These are phyloP conservation scores for Tenualosa ilisha DNA, from an alignment of 2,797 vertebrate species.

Conservation along the genomic window DNA sequence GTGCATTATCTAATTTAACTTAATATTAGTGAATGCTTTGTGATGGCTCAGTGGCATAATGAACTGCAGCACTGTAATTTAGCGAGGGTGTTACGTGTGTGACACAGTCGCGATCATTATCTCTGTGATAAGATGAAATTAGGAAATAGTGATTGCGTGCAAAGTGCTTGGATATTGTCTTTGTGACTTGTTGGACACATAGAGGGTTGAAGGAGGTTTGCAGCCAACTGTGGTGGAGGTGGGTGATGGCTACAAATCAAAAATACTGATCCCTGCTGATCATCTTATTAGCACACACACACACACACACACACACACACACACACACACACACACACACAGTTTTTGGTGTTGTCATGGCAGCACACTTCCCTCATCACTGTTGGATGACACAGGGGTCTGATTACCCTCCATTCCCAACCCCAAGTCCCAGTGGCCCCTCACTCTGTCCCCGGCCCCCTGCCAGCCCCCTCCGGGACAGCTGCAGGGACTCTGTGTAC, in stretches of 20 bases:
- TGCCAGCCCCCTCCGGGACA: constrained; percentile 16
- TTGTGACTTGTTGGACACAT: background rate
- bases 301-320: background rate
- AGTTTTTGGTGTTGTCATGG: background rate
- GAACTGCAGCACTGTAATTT: constrained; percentile 13
- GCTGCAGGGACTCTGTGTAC: constrained; percentile 1
- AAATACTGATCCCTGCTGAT: background rate
- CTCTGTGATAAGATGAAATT: background rate
- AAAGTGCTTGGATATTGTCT: background rate
- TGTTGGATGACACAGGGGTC: background rate
- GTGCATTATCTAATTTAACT: constrained; percentile 44
- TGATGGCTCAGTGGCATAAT: background rate
- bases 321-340: background rate
- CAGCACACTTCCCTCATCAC: background rate
- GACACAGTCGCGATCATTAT: background rate
- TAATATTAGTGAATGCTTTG: constrained; percentile 32
- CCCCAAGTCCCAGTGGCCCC: background rate
- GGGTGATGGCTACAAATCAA: background rate
- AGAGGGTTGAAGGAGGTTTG: background rate
- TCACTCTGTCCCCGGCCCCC: background rate
- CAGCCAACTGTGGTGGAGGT: too few relatives aligned
- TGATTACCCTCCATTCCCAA: background rate
- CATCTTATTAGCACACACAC: background rate
- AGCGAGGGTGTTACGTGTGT: background rate
- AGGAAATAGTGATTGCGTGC: background rate